Conservation (phyloP, 2,113 vertebrate genomes). For the human (Homo sapiens) region DNA sequence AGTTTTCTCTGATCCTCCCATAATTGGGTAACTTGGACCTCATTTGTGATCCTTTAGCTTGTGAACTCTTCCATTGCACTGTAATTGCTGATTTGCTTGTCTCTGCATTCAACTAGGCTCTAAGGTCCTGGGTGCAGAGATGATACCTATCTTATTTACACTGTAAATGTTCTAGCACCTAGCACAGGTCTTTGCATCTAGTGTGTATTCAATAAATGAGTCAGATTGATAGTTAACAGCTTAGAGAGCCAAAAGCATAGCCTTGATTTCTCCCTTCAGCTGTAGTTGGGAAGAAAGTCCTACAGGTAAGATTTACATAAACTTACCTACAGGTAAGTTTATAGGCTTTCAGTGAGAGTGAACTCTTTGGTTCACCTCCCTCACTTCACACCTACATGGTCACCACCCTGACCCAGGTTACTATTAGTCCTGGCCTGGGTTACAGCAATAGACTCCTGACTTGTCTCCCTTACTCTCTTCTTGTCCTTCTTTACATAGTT, state of each 20-base stretch:
- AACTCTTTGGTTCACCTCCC: background rate
- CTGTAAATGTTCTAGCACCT: background rate
- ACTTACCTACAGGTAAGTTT: background rate
- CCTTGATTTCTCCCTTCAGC: background rate
- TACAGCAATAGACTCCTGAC: background rate
- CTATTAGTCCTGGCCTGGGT: background rate
- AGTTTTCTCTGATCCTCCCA: background rate
- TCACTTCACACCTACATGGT: background rate
- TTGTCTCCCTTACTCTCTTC: background rate
- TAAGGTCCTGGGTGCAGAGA: background rate
- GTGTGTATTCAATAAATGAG: background rate
- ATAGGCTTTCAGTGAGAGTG: background rate
- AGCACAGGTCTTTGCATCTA: background rate
- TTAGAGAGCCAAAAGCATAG: background rate
- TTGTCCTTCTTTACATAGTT: background rate
- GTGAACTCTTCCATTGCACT: background rate
- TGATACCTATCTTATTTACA: background rate
- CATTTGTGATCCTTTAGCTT: background rate
- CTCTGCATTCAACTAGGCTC: background rate
- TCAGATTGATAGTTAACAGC: background rate
- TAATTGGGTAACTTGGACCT: background rate
- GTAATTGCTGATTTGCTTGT: background rate
- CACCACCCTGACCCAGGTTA: background rate
- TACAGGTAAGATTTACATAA: background rate
- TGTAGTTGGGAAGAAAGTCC: background rate